phyloP scores from a whole-genome alignment of 2,888 invertebrate species.

The Hermaeophaga mercurialis region DNA sequence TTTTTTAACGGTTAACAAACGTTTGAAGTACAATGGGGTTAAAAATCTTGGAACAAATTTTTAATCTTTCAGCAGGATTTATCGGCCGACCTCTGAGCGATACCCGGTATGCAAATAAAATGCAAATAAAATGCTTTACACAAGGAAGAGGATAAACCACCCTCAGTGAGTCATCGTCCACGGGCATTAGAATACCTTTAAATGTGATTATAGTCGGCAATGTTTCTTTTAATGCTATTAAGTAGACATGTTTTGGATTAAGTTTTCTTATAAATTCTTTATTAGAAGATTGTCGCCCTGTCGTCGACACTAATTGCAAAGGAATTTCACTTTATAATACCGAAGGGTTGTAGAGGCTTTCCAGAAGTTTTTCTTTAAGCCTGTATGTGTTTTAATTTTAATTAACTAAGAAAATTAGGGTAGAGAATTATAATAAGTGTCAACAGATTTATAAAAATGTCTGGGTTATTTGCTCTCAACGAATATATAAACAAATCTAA shows the following conservation, averaged over 20 bases:
- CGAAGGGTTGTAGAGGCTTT: background rate
- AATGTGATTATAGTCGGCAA: constrained; percentile 42
- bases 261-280: constrained; percentile 37
- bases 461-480: too few species aligned
- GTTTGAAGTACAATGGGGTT: too few species aligned
- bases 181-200: constrained; percentile 43
- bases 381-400: too few species aligned
- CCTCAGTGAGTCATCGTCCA: constrained; percentile 43
- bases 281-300: constrained; percentile 22
- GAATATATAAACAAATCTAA: background rate
- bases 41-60: constrained; percentile 7
- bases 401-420: too few species aligned
- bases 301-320: background rate
- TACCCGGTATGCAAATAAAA: constrained; percentile 43
- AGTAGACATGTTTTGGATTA: constrained; percentile 37
- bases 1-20: too few species aligned
- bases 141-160: constrained; percentile 39
- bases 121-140: constrained; percentile 44
- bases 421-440: too few species aligned
- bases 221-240: constrained; percentile 43
- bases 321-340: background rate
- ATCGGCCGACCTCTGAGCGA: constrained; percentile 8
- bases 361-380: too few species aligned
- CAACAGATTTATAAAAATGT: too few species aligned
- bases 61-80: constrained; percentile 13